Evolutionary conservation across 2,113 vertebrate genomes (phyloP), one percentile per base, ranked within the genome.

Genomic region (Larimichthys crocea): DNA sequence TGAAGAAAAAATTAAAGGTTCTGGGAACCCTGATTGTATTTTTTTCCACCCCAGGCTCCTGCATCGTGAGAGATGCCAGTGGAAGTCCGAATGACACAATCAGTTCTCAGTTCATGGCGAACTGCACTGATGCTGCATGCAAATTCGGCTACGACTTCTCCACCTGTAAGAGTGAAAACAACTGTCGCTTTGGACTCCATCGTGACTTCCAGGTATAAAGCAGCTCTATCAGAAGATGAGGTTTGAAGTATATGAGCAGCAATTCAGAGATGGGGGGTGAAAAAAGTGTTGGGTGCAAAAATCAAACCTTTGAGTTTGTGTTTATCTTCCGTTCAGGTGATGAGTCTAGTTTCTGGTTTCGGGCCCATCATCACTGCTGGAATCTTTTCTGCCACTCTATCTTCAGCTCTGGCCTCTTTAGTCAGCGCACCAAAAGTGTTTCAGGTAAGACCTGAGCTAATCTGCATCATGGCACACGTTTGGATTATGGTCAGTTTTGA

Each of bases 361-460:
- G 96, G 96, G 48, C 98, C 98, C 1, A 91, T 99, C 81, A 99
- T 99, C 93, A 95, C 97, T 73, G 98, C 98, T 72, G 98, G 98
- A 22, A 97, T 99, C 90, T 99, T 99, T 92, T 99, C 98, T 52
- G 98, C 98, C 42, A 99, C 98, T 0, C 93, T 99, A 29, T 99
- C 98, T 35, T 99, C 98, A 46, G 98, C 98, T n/a, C 90, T 99
- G 90, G 98, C 98, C 40, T 99, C 98, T 31, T 95, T 99, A 74
- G 98, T 99, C 93, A 99, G 98, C 52, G 98, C 98, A 4, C 98
- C 98, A 2, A 99, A 99, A 92, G 97, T 99, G 70, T 99, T 99
- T 84, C 98, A 99, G 96, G 98, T 98, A 91, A 92, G 92, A 3
- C 1, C 5, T 0, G 0, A 24, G 20, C 17, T 9, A 44, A 79